Base-by-base conservation (phyloP, 1,140 invertebrate species). In the Anoplophora glabripennis region DNA sequence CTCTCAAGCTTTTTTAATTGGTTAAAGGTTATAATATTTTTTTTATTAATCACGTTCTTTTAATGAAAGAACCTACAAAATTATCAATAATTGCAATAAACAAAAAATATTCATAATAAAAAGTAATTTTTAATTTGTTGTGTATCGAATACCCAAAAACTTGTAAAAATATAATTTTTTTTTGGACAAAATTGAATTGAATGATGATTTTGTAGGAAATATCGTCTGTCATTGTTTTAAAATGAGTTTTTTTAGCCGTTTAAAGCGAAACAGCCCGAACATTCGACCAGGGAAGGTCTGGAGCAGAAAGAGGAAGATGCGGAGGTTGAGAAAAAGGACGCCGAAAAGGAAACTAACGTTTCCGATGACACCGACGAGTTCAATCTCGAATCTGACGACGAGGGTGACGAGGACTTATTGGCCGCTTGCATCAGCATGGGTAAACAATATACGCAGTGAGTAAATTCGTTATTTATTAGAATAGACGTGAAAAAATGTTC, bases 341-440 rank as follows among this genome's bases (percentile, higher is more conserved):
- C 15, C 2, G 63, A 65, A 28, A 66, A 66, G 37, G 61, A 63
- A 36, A 52, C 44, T 12, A 51, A 51, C 35, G 48, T 49, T 34
- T 62, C 52, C n/a, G 59, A 67, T 48, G 34, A 54, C 10, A 66
- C 59, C 38, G 55, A 65, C 51, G 62, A 60, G 17, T 60, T 57
- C 37, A 46, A 17, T n/a, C 36, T 15, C 17, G 41, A 60, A 51
- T 69, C 74, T 28, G 68, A 69, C 10, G 59, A 64, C 15, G 65
- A 65, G 10, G 64, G 63, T 40, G 75, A 85, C 57, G 85, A 87
- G 58, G 84, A 87, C 58, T 79, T 89, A 48, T 66, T 89, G 53
- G 82, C 82, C 46, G 82, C 83, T 67, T 88, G 86, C 65, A 89
- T 89, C 64, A 84, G 83, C 62, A 83, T 86, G 66, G 88, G 86